A percentile compares a stretch with the other conserved stretches of the same genome.
Evolutionary conservation across 2,888 invertebrate genomes (phyloP).

Genomic region (Dryobotodes eremita): DNA sequence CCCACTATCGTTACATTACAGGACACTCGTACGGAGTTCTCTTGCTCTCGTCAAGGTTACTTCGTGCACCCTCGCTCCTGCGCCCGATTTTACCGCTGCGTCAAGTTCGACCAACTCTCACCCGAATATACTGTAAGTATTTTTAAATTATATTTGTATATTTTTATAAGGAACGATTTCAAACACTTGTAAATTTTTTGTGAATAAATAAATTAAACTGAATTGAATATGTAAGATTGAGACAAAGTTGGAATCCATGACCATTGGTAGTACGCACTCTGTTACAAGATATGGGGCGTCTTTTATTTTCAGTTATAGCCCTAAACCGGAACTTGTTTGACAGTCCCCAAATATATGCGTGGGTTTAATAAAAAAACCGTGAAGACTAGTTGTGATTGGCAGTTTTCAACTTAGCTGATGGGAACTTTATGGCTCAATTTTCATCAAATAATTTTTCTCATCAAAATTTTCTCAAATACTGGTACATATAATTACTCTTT

Average conservation of each 20-base stretch:
- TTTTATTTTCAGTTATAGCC: background rate
- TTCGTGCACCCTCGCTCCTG: constrained; percentile 95
- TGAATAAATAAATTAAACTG: too few species aligned
- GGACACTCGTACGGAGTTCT: constrained; percentile 94
- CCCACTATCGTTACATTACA: constrained; percentile 65
- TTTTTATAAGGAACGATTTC: too few species aligned
- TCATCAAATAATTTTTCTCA: background rate
- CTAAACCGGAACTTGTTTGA: background rate
- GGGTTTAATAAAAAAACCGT: background rate
- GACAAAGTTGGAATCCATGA: background rate
- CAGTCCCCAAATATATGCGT: background rate
- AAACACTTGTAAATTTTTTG: too few species aligned
- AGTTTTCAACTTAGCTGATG: background rate
- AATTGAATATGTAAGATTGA: background rate
- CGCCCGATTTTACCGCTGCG: constrained; percentile 95
- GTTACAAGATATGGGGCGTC: background rate
- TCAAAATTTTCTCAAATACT: too few species aligned
- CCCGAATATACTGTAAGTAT: constrained; percentile 93
- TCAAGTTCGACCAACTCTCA: constrained; percentile 94
- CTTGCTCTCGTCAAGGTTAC: constrained; percentile 94
- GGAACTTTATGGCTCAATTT: background rate
- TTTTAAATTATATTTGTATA: background rate
- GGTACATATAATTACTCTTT: too few species aligned
- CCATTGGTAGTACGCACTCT: background rate
- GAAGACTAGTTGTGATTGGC: background rate